Percentiles rank a stretch among this genome's conserved stretches.
Evolutionary conservation across 2,888 invertebrate species (phyloP).

Genomic region (Xestia c-nigrum): DNA sequence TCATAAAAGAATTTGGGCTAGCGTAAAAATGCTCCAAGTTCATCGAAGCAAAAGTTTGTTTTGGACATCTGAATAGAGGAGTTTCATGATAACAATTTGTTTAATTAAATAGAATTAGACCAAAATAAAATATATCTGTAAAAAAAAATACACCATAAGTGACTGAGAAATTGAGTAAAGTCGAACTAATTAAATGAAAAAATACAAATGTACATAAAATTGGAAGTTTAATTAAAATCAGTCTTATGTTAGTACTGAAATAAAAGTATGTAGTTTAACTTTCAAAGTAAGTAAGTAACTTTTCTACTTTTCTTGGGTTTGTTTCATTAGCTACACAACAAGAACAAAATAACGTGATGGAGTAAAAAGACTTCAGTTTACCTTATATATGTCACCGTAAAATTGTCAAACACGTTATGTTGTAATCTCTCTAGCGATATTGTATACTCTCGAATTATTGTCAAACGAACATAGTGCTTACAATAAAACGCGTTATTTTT

Average conservation of each 20-base stretch:
- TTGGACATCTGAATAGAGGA: constrained; percentile 34
- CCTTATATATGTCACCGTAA: no score
- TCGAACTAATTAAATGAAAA: background rate
- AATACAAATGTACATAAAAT: background rate
- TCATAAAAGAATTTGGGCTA: constrained; percentile 19
- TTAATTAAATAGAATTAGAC: background rate
- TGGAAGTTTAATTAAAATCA: background rate
- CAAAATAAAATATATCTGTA: background rate
- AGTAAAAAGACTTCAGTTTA: no score
- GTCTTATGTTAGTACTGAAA: background rate
- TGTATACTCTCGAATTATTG: no score
- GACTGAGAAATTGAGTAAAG: background rate
- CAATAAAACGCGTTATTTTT: no score
- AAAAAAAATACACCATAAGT: background rate
- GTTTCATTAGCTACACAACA: background rate
- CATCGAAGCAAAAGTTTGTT: constrained; percentile 37
- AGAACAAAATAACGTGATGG: no score
- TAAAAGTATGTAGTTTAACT: background rate
- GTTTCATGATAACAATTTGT: background rate
- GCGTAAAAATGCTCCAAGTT: constrained; percentile 26
- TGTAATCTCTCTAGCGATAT: no score
- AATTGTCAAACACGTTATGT: no score
- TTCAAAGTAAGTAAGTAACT: background rate
- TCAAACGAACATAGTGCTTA: no score
- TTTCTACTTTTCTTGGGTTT: background rate